phyloP scores from a whole-genome alignment of 2,113 vertebrate genomes.

The Heterotilapia buettikoferi region DNA sequence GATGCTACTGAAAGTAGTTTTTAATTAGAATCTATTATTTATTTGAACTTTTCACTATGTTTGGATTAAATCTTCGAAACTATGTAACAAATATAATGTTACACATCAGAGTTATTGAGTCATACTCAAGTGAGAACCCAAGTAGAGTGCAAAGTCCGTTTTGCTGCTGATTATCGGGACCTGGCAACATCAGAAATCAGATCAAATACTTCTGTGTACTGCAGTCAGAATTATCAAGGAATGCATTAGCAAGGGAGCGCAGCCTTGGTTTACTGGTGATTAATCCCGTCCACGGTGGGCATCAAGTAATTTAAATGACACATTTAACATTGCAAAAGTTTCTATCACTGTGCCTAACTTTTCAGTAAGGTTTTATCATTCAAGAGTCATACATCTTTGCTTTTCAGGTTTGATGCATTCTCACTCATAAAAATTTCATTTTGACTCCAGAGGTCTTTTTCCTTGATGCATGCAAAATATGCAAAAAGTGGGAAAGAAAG shows the following conservation, averaged over 20 bases:
- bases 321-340: not conserved
- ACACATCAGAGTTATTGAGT: not conserved
- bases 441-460: slow-evolving; percentile 12
- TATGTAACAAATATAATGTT: not conserved
- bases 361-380: not conserved
- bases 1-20: not conserved
- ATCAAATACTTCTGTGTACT: not conserved
- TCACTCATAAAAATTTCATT: slow-evolving; percentile 16
- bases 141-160: not conserved
- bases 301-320: not conserved
- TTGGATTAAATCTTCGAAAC: not conserved
- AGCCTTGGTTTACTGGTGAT: not conserved
- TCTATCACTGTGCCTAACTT: not conserved
- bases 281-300: not conserved
- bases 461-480: slow-evolving; percentile 16
- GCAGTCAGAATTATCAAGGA: not conserved
- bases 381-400: slow-evolving; percentile 7
- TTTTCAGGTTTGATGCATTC: slow-evolving; percentile 28
- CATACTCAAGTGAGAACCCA: not conserved
- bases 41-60: not conserved
- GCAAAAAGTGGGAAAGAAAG: not conserved
- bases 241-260: not conserved
- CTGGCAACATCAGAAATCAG: not conserved
- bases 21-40: not conserved
- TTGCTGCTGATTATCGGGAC: not conserved